phyloP scores from a whole-genome alignment of 2,113 vertebrate species.

The Conger conger region DNA sequence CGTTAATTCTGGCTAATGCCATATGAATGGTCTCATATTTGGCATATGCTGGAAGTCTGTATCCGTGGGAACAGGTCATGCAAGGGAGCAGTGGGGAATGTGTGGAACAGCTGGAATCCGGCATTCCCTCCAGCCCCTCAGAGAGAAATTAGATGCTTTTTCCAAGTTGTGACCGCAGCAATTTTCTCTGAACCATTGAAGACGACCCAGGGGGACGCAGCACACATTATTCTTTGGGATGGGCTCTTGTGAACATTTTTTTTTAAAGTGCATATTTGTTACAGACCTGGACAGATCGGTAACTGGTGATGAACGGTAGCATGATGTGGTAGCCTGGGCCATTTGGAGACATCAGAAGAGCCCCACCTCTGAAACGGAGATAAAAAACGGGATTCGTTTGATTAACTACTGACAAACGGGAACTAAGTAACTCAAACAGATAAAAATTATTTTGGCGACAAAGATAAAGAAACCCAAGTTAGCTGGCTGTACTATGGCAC shows the following conservation, averaged over 20 bases:
- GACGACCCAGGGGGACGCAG: background rate
- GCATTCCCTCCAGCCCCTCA: background rate
- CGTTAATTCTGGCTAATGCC: background rate
- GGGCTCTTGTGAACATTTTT: too few species aligned
- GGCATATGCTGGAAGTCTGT: background rate
- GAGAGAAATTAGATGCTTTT: background rate
- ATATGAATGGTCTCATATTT: background rate
- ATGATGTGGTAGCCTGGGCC: slow-evolving; percentile 95
- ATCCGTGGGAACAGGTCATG: background rate
- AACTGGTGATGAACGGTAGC: slow-evolving; percentile 94
- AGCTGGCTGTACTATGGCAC: too few species aligned
- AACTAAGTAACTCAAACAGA: background rate
- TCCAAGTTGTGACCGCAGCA: background rate
- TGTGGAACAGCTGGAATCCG: background rate
- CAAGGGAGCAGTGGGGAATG: background rate
- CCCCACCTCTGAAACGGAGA: slow-evolving; percentile 78
- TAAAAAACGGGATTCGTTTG: background rate
- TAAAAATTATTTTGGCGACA: background rate
- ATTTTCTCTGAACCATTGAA: background rate
- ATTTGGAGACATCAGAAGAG: slow-evolving; percentile 86
- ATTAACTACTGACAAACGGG: background rate
- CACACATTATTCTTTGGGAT: background rate
- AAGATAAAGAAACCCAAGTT: too few species aligned
- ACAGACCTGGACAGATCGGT: slow-evolving; percentile 89
- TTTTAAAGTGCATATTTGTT: background rate